Base-by-base conservation (phyloP, 2,888 invertebrate species). In the Digitonthophagus gazella region DNA sequence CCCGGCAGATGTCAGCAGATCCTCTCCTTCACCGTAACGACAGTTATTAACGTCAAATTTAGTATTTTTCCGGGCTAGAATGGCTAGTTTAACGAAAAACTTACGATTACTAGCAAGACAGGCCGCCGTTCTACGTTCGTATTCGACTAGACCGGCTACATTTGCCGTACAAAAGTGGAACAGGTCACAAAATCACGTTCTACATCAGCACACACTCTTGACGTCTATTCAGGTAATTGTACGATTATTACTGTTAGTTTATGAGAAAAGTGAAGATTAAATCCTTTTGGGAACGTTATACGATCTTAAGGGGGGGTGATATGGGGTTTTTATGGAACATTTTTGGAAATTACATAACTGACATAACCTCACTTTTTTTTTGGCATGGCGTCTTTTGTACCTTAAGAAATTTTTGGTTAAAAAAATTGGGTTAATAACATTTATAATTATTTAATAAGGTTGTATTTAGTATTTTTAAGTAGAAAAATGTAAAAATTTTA, bases 151-250 rank as follows among this genome's bases (percentile, higher is more conserved):
- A 56, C 75, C 77, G 14, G 71, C 74, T 4, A 71, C 72, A 5
- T 67, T 75, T 44, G 75, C 74, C 15, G 67, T 74, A 6, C 75
- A 74, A 15, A 74, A 76, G 71, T 74, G 68, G 64, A 18, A 57
- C 22, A 72, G 68, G 44, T 66, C 67, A 55, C 70, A 73, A 63
- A 71, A 72, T 67, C 70, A 58, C 54, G 19, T 65, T 58, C 66
- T 67, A 56, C 66, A 68, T 15, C 72, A 72, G 58, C 70, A 61
- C 65, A 14, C 8, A 57, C 54, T 67, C 67, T 69, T 73, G 65
- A 69, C 74, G 58, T 70, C 75, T 57, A 69, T 69, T 67, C 78
- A 79, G 77, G 80, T 80, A 76, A 75, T 68, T 71, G 64, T 58
- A 55, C 67, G 67, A 64, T 18, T 15, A 61, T 58, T 2, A 0